Conservation (phyloP, 1,140 invertebrate species). For the Radopholus similis region DNA sequence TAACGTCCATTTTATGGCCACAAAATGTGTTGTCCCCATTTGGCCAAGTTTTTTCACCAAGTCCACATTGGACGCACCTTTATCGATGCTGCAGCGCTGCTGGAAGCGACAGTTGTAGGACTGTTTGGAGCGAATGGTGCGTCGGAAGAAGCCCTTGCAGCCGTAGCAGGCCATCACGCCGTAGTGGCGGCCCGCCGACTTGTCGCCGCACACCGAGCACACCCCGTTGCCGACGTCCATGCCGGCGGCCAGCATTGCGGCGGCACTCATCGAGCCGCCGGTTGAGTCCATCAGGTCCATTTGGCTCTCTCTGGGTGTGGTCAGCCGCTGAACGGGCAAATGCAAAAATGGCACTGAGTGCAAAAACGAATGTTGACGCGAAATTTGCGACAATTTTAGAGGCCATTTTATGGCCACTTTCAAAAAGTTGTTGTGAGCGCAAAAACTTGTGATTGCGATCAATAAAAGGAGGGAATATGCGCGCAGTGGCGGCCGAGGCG, state of each 20-base stretch:
- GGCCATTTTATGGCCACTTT: no score
- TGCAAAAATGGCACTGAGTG: neutral
- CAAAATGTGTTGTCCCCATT: no score
- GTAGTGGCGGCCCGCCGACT: constrained; percentile 65
- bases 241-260: neutral
- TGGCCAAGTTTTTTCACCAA: neutral
- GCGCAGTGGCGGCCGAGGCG: no score
- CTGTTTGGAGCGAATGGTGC: constrained; percentile 56
- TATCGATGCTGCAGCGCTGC: constrained; percentile 53
- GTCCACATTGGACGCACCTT: constrained; percentile 34
- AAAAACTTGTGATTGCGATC: no score
- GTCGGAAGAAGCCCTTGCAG: constrained; percentile 60
- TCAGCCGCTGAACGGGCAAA: neutral
- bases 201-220: constrained; percentile 65
- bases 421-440: no score
- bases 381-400: neutral
- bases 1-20: no score
- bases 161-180: constrained; percentile 64
- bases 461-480: no score
- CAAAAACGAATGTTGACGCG: neutral
- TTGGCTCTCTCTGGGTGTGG: neutral
- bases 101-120: constrained; percentile 51
- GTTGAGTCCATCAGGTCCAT: constrained; percentile 5
- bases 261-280: neutral
- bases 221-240: constrained; percentile 36